Base-by-base conservation (phyloP, 2,888 invertebrate species). In the Parnassius mnemosyne region DNA sequence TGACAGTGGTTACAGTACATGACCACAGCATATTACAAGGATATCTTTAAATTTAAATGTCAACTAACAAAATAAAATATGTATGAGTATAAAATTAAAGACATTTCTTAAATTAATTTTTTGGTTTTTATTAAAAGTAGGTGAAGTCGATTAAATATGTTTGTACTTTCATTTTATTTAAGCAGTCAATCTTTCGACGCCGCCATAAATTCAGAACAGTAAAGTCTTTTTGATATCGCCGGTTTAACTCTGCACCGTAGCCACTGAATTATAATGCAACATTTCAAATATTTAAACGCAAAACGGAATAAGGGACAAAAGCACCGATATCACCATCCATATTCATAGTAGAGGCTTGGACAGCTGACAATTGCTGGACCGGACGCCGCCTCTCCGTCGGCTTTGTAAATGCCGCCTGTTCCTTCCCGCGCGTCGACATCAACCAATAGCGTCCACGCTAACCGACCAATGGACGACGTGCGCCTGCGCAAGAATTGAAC, bases 401-500 rank as follows among this genome's bases (percentile, higher is more conserved):
- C 87, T 87, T 88, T 89, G 87, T 81, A 81, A 69, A 76, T 75
- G 79, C 84, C 85, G 85, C 78, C 74, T 70, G 69, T 73, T 73
- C 72, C 67, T 66, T 67, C 68, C 69, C 70, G 68, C 65, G 56
- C 65, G 63, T 63, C 63, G 65, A 51, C 58, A 53, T 65, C 77
- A 80, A 73, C 89, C 89, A 89, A 89, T 89, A 63, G 80, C 79
- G 71, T 71, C 66, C 74, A 69, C 62, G 64, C 71, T 64, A 64
- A 65, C 75, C 75, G 82, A 75, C 86, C 85, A 87, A 86, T 87
- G 82, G 81, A 79, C 83, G 80, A 69, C 68, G 67, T 71, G 81
- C 81, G 81, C 77, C 66, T 65, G 78, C 80, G 84, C 83, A 82
- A 76, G 82, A 84, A 85, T 86, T 86, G 85, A 84, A 84, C 81